Evolutionary conservation across 2,888 invertebrate genomes (phyloP), one percentile per base, ranked within the genome.

Genomic region (Apamea sordens): DNA sequence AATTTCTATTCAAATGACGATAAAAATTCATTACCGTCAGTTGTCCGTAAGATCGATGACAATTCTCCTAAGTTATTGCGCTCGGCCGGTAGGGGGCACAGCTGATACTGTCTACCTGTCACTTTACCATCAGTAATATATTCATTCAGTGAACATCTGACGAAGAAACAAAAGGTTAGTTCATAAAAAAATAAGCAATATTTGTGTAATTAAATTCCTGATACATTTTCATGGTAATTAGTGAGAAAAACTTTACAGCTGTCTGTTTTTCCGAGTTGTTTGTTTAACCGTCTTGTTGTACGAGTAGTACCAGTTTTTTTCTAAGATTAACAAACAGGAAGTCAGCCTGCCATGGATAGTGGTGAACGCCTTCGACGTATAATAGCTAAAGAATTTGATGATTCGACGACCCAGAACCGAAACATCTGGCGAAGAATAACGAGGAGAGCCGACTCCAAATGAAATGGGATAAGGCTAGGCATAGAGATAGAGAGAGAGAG

Each of bases 51-150:
- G 86, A 79, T 74, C 75, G 70, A 77, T 83, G 83, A 70, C 88
- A 78, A 79, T 88, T 86, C 61, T 69, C 61, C 47, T 71, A 69
- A 88, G 65, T 85, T 77, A 85, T 85, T n/a, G 85, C 76, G n/a
- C 21, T 56, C 18, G 11, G 13, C 18, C 73, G n/a, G 88, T 75
- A 77, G 85, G 85, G 74, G 87, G 85, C 59, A 80, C 85, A 85
- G 85, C 74, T 88, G 88, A 73, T 28, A 28, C 67, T 44, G 69
- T 70, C 63, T 13, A 1, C 61, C 59, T 73, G 82, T 71, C 75
- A 67, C 28, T 28, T 59, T 44, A 41, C 61, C 15, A 65, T 32
- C 1, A 15, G 21, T 67, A 75, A 84, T 65, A 69, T 80, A 84
- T 85, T 74, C 77, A 75, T 80, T 18, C 36, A 41, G 32, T 41